These are phyloP conservation scores for Drosophila acutilabella DNA, from an alignment of 2,888 invertebrate genomes.

Conservation along the genomic window DNA sequence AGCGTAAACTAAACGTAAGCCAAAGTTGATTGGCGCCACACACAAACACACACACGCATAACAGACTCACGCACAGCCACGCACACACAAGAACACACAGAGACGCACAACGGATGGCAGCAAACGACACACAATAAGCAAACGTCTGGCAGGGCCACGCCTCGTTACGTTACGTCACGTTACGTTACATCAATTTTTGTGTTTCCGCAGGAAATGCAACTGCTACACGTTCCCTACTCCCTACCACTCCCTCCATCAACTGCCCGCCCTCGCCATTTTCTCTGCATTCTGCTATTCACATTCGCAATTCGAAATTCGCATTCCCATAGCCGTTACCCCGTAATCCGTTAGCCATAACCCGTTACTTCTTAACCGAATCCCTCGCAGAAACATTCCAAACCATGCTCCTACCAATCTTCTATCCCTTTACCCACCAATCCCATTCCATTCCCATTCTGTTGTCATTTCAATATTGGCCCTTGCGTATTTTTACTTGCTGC, in stretches of 20 bases:
- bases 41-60: constrained; percentile 28
- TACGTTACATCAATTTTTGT: constrained; percentile 80
- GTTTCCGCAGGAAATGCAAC: constrained; percentile 79
- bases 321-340: constrained; percentile 24
- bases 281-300: neutral
- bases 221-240: constrained; percentile 50
- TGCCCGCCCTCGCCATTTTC: too few species aligned
- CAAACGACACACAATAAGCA: constrained; percentile 38
- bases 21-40: constrained; percentile 77
- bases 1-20: constrained; percentile 78
- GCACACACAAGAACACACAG: neutral
- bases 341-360: constrained; percentile 62
- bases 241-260: too few species aligned
- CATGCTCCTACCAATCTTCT: neutral
- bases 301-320: constrained; percentile 15
- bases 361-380: constrained; percentile 50
- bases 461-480: constrained; percentile 78
- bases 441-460: constrained; percentile 58
- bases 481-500: constrained; percentile 76
- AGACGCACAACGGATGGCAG: constrained; percentile 13
- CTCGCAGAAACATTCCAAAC: neutral
- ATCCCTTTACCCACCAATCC: neutral
- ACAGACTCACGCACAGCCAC: neutral
- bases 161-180: constrained; percentile 79
- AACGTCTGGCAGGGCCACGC: constrained; percentile 60